Base-by-base conservation (phyloP, 2,888 invertebrate species). In the Tachina fera region DNA sequence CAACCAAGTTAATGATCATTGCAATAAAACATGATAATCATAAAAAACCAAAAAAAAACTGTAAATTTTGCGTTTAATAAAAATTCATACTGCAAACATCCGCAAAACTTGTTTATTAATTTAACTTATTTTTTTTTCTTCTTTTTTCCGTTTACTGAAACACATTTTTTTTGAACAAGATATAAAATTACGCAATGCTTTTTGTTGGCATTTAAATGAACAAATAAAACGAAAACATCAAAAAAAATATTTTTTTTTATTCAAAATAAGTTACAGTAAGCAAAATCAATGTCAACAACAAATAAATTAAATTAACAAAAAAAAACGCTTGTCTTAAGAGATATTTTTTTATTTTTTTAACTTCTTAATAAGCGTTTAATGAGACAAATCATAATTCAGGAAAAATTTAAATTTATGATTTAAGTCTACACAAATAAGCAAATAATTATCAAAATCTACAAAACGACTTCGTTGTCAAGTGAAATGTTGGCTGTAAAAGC, bases 231-330 rank as follows among this genome's bases (percentile, higher is more conserved):
- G 31, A 56, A 65, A 3, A 60, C 8, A 31, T 45, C 10, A 58
- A 56, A 56, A 13, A 4, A 60, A 41, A 0, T n/a, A n/a, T 71
- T 22, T 39, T 74, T 47, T 47, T 45, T 22, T 8, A 39, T 39
- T 31, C 1, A 39, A n/a, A 68, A 22, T 49, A 61, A 43, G 14
- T 47, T 81, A 56, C 41, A 31, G 65, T 83, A 83, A 58, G 70
- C 70, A 85, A 82, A 82, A 82, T 85, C 85, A 85, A 85, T 85
- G 85, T 82, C 85, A 85, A 74, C 85, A 78, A 85, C 77, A 75
- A 76, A 47, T 41, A 41, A 67, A 51, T 58, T 51, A 11, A 80
- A 67, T 67, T 49, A n/a, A 79, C 31, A 51, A 16, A 51, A 65
- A 41, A 65, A 39, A 49, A 49, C 68, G 41, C 22, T 47, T 39